Evolutionary conservation across 2,888 invertebrate genomes (phyloP).

Genomic region (Alviniconcha strummeri): DNA sequence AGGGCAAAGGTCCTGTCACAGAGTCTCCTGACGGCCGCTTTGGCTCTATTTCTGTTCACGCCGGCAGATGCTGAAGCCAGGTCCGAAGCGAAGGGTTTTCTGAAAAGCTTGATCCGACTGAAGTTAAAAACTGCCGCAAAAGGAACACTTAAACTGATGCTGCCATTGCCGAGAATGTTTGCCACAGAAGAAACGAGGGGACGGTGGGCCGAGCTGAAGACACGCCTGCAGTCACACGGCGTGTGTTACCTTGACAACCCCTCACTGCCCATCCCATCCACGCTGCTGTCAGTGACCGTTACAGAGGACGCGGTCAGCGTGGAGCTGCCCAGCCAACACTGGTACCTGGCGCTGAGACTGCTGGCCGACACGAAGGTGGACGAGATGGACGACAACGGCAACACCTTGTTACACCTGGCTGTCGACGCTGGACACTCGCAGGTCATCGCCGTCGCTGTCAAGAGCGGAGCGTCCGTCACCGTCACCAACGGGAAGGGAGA

Average conservation of each 20-base stretch:
- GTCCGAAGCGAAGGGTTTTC: background rate
- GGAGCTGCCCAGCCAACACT: background rate
- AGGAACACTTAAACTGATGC: background rate
- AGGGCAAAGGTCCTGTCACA: background rate
- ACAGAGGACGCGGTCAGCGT: background rate
- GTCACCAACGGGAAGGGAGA: background rate
- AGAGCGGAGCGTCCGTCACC: conserved; percentile 8
- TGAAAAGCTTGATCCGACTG: background rate
- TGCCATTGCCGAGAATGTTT: background rate
- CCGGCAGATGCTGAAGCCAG: background rate
- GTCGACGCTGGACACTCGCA: background rate
- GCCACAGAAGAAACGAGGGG: background rate
- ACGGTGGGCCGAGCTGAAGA: background rate
- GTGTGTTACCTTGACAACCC: background rate
- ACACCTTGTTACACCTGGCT: conserved; percentile 9
- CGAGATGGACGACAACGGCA: conserved; percentile 2
- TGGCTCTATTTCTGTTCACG: background rate
- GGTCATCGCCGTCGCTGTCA: background rate
- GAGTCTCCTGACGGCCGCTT: background rate
- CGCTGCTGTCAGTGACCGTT: background rate
- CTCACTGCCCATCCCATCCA: background rate
- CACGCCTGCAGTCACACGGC: background rate
- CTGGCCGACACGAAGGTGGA: background rate
- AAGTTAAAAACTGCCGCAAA: background rate
- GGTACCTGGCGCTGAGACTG: conserved; percentile 25